phyloP scores from a whole-genome alignment of 92 coral and sea anemone species.

The Palythoa grandis region DNA sequence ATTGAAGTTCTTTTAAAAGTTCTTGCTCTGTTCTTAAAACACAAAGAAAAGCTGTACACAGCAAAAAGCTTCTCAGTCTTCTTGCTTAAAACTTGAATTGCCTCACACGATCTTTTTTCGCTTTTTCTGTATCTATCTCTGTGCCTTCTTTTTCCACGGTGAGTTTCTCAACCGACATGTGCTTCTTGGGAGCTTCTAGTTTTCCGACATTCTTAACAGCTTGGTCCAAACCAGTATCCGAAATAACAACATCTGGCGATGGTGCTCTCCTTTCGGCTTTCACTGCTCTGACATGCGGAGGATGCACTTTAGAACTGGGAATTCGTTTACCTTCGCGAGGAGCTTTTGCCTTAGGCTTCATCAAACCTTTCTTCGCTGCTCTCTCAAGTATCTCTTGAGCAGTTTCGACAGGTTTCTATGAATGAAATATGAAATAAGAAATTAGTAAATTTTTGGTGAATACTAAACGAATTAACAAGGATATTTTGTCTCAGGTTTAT shows the following conservation, averaged over 20 bases:
- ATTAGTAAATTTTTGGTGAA: background rate
- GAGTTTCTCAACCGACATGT: slow-evolving; percentile 19
- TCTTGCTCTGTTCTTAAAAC: no score
- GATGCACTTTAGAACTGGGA: slow-evolving; percentile 44
- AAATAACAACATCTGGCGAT: slow-evolving; percentile 55
- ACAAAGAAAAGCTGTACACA: no score
- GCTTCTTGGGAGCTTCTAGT: slow-evolving; percentile 20
- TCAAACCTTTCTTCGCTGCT: slow-evolving; percentile 95
- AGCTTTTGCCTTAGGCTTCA: slow-evolving; percentile 83
- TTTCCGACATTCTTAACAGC: slow-evolving; percentile 44
- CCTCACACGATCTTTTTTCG: background rate
- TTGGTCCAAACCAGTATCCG: slow-evolving; percentile 73
- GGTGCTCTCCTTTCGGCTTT: slow-evolving; percentile 10
- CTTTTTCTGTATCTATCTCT: background rate
- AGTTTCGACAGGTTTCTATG: slow-evolving; percentile 84
- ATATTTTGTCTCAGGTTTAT: no score
- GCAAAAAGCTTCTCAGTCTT: background rate
- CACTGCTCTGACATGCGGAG: slow-evolving; percentile 35
- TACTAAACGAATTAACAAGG: no score
- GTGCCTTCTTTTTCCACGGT: background rate
- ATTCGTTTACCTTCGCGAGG: slow-evolving; percentile 62
- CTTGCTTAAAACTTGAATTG: slow-evolving; percentile 29
- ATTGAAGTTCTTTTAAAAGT: no score
- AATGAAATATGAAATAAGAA: background rate
- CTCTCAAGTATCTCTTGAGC: slow-evolving; percentile 93